These are phyloP conservation scores for Noctua comes DNA, from an alignment of 2,888 invertebrate species.

Conservation along the genomic window DNA sequence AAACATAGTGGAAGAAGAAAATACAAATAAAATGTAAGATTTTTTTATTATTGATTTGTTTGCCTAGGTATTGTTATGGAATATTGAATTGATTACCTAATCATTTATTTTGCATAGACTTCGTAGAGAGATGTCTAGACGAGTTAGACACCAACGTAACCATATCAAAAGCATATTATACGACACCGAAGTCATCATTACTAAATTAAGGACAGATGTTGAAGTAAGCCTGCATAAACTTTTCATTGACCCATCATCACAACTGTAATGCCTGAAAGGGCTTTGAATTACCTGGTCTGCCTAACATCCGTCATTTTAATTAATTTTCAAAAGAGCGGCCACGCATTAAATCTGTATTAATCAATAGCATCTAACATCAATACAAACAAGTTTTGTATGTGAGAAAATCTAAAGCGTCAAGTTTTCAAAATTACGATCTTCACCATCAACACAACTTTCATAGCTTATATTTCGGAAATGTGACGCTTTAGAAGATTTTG, in stretches of 20 bases:
- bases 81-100: background rate
- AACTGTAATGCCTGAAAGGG: background rate
- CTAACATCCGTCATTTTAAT: background rate
- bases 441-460: background rate
- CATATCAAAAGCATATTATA: slow-evolving; percentile 79
- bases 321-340: background rate
- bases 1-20: slow-evolving; percentile 46
- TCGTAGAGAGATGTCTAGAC: slow-evolving; percentile 76
- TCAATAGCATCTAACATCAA: no score
- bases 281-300: background rate
- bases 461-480: background rate
- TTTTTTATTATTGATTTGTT: background rate
- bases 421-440: background rate
- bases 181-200: slow-evolving; percentile 76
- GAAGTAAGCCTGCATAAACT: slow-evolving; percentile 72
- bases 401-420: background rate
- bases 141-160: slow-evolving; percentile 79
- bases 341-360: background rate
- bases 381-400: no score
- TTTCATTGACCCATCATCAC: background rate
- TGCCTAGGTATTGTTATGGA: background rate
- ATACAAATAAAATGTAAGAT: slow-evolving; percentile 43
- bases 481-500: background rate
- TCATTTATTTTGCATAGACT: slow-evolving; percentile 63
- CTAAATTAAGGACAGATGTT: slow-evolving; percentile 72